Conservation (phyloP, 2,113 vertebrate genomes). For the Raja brachyura region DNA sequence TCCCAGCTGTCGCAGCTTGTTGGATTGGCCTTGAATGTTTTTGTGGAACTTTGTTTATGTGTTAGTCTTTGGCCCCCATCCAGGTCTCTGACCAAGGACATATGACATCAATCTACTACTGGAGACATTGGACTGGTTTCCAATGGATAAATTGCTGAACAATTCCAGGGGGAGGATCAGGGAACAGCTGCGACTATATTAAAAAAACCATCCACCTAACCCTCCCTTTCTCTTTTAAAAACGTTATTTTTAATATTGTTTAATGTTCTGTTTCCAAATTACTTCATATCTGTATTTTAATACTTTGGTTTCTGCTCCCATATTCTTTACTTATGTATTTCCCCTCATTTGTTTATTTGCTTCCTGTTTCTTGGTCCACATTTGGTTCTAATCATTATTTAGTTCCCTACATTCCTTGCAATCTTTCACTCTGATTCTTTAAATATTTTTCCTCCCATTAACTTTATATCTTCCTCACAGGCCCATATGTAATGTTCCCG, state of each 20-base stretch:
- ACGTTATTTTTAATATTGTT: not conserved
- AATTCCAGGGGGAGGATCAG: conserved; percentile 34
- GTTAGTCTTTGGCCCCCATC: conserved; percentile 28
- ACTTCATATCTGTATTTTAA: not conserved
- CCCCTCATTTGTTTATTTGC: not conserved
- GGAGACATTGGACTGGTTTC: conserved; percentile 25
- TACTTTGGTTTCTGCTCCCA: not conserved
- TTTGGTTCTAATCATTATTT: not conserved
- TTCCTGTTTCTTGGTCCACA: not conserved
- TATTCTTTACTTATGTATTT: not conserved
- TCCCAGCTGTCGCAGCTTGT: conserved; percentile 34
- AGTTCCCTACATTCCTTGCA: not conserved
- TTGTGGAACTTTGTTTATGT: conserved; percentile 30
- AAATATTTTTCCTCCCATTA: not conserved
- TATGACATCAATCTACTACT: conserved; percentile 33
- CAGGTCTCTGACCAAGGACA: conserved; percentile 33
- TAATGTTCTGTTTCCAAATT: not conserved
- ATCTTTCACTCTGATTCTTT: not conserved
- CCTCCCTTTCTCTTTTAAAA: not conserved
- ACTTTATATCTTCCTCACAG: not conserved
- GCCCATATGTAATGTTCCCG: not conserved
- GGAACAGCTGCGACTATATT: conserved; percentile 27
- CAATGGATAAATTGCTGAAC: conserved; percentile 39
- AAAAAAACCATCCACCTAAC: not conserved
- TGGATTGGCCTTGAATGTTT: conserved; percentile 35